These are phyloP conservation scores for Malacoraja senta DNA, from an alignment of 2,797 vertebrate species.

Conservation along the genomic window DNA sequence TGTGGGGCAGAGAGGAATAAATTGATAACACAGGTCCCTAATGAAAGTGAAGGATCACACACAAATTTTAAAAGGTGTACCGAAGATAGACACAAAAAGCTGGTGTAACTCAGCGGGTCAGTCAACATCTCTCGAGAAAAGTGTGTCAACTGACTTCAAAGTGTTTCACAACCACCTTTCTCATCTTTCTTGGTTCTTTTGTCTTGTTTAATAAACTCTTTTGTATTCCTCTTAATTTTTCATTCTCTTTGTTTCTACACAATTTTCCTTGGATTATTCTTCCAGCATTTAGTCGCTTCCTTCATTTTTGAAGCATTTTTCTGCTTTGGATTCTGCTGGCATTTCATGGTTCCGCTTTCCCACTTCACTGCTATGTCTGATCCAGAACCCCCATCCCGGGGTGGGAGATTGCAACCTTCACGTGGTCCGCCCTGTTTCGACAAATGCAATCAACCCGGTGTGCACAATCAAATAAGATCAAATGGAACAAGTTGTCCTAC, in stretches of 20 bases:
- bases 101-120: no score
- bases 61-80: background rate
- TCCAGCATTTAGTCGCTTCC: background rate
- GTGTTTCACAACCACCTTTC: background rate
- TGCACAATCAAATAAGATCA: no score
- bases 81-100: no score
- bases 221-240: background rate
- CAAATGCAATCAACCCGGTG: no score
- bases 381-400: no score
- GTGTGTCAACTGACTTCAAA: background rate
- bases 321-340: background rate
- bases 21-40: background rate
- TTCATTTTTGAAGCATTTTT: background rate
- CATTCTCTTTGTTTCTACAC: background rate
- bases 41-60: background rate
- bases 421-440: no score
- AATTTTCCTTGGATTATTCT: background rate
- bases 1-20: background rate
- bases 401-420: no score
- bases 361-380: no score
- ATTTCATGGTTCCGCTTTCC: background rate
- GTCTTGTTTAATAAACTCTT: background rate
- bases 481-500: no score
- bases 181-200: background rate
- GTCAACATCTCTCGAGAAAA: no score